Base-by-base conservation (phyloP, 1,140 invertebrate genomes). In the Bombus vancouverensis region DNA sequence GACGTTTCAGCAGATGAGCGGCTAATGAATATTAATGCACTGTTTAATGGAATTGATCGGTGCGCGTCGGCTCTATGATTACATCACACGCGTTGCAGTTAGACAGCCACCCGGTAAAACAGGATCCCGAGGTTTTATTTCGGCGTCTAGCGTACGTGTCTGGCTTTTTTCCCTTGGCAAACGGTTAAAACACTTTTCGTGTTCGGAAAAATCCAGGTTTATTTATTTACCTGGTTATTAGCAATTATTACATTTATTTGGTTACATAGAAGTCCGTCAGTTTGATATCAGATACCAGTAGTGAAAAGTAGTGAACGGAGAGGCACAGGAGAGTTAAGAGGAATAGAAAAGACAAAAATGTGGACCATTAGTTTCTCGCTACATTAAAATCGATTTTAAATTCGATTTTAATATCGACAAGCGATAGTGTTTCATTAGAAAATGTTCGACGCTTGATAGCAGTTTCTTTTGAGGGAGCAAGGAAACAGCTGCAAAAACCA, bases 31-130 rank as follows among this genome's bases (percentile, higher is more conserved):
- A 85, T 85, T 81, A 81, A 85, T 85, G 71, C 53, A n/a, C 70
- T 75, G 84, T 81, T 85, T 85, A 85, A 85, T 85, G 71, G 79
- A 85, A 85, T 57, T 73, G 84, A 85, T 85, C 44, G 79, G 71
- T 37, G 62, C n/a, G 78, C 70, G 79, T 22, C 25, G 62, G 44
- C 25, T 65, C 15, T 39, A 13, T 28, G 79, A 81, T 81, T 85
- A 81, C 84, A 68, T 75, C 59, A 81, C 34, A 32, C 59, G 42
- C 25, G 47, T 39, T 47, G 72, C 68, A 42, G 53, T 37, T 70
- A 77, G 32, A 76, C 59, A 76, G 42, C 25, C 42, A 39, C 25
- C 32, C 57, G 59, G 72, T 34, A 66, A 76, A 83, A 83, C 72
- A 76, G 81, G 81, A 83, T 83, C 42, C 34, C 42, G 72, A 37